These are phyloP conservation scores for Drosophila miranda DNA, from an alignment of 1,140 invertebrate species.

Conservation along the genomic window DNA sequence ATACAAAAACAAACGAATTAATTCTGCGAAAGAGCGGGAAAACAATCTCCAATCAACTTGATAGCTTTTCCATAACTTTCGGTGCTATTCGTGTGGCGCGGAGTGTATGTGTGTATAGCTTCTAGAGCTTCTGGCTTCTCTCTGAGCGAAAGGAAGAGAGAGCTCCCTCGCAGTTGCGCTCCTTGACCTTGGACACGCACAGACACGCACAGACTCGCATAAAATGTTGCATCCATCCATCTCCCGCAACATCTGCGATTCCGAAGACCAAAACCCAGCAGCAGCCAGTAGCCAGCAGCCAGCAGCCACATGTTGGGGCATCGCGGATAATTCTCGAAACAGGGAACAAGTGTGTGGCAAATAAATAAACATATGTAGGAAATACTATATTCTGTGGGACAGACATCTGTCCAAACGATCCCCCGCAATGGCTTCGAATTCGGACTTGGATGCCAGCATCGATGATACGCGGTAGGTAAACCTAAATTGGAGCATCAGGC, in stretches of 20 bases:
- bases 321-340: constrained; percentile 36
- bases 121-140: neutral
- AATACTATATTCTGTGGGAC: neutral
- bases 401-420: constrained; percentile 15
- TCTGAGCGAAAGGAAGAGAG: constrained; percentile 15
- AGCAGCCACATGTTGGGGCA: constrained; percentile 72
- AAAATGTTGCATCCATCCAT: constrained; percentile 11
- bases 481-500: constrained; percentile 2
- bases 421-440: constrained; percentile 35
- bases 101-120: neutral
- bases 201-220: constrained; percentile 8
- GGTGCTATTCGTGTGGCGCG: too few species aligned
- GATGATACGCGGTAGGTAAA: too few species aligned
- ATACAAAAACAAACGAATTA: too few species aligned
- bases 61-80: too few species aligned
- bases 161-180: constrained; percentile 44
- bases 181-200: constrained; percentile 72
- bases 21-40: too few species aligned
- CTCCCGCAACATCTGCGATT: constrained; percentile 27
- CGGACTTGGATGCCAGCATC: constrained; percentile 30
- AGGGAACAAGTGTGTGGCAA: neutral
- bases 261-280: constrained; percentile 10
- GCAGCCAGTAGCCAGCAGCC: constrained; percentile 55
- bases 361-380: constrained; percentile 3
- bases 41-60: too few species aligned